A percentile compares a stretch with the other conserved stretches of the same genome.
Evolutionary conservation across 2,797 vertebrate species (phyloP).

Genomic region (Podarcis lilfordi): DNA sequence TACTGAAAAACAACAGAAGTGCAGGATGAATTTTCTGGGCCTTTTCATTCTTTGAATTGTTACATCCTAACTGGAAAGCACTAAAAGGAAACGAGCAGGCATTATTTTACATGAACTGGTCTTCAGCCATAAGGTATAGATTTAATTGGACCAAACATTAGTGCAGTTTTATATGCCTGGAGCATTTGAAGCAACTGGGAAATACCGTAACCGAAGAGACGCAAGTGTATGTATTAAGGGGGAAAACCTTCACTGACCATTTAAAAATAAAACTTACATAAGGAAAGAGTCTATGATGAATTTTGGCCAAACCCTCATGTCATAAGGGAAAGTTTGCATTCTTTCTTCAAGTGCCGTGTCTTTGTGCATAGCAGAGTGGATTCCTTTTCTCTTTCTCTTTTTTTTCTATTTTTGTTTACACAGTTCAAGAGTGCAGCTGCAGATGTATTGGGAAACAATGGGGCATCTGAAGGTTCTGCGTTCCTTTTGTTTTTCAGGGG

Average conservation of each 20-base stretch:
- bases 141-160: background rate
- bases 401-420: slow-evolving; percentile 2
- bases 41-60: background rate
- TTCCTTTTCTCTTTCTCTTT: slow-evolving; percentile 12
- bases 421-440: background rate
- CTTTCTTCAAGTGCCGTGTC: background rate
- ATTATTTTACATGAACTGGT: background rate
- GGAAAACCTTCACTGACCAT: background rate
- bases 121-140: background rate
- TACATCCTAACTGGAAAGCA: background rate
- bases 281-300: slow-evolving; percentile 4
- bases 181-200: background rate
- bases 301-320: background rate
- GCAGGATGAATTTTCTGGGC: background rate
- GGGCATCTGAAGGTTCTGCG: slow-evolving; percentile 35
- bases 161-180: background rate
- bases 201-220: background rate
- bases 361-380: background rate
- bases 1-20: background rate
- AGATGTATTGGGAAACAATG: slow-evolving; percentile 14
- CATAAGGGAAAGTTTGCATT: background rate
- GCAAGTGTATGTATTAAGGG: slow-evolving; percentile 20
- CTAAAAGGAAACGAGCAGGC: background rate
- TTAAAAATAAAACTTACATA: slow-evolving; percentile 5
- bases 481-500: slow-evolving; percentile 77